Percentiles rank a stretch among this genome's conserved stretches.
These are phyloP conservation scores for Pygmarrhopalites habei DNA, from an alignment of 1,140 invertebrate species.

Conservation along the genomic window DNA sequence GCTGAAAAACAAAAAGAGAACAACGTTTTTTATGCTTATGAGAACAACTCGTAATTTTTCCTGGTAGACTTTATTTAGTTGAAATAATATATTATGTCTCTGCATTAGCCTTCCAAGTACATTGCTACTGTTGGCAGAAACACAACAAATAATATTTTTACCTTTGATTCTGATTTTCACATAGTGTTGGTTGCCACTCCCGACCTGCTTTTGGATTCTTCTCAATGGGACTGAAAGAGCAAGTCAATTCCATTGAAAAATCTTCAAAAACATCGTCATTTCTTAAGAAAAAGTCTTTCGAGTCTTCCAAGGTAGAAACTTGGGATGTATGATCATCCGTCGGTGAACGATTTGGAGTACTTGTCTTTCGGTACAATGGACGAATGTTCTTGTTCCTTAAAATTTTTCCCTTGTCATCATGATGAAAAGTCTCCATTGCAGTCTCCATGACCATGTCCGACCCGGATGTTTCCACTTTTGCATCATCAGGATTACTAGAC, in stretches of 20 bases:
- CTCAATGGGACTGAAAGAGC: neutral
- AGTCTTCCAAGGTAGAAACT: too few relatives aligned
- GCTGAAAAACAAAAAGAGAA: neutral
- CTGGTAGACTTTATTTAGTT: neutral
- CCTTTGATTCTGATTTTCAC: neutral
- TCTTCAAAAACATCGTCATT: slow-evolving; percentile 8
- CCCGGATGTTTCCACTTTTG: neutral
- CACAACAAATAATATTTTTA: neutral
- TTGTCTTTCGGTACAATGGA: slow-evolving; percentile 39
- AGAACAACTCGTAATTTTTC: neutral
- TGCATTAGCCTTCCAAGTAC: neutral
- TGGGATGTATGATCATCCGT: neutral
- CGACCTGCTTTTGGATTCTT: neutral
- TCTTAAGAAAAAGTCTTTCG: neutral
- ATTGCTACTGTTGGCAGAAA: neutral
- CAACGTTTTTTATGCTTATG: neutral
- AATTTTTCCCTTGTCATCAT: neutral
- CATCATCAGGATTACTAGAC: too few relatives aligned
- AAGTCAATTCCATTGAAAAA: slow-evolving; percentile 8
- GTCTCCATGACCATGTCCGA: neutral
- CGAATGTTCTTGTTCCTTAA: neutral
- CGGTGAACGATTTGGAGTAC: neutral
- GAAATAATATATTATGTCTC: neutral
- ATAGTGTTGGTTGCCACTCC: neutral
- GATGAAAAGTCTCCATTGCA: neutral